phyloP scores from a whole-genome alignment of 2,797 vertebrate genomes.

The Notoglanidium macrostoma region DNA sequence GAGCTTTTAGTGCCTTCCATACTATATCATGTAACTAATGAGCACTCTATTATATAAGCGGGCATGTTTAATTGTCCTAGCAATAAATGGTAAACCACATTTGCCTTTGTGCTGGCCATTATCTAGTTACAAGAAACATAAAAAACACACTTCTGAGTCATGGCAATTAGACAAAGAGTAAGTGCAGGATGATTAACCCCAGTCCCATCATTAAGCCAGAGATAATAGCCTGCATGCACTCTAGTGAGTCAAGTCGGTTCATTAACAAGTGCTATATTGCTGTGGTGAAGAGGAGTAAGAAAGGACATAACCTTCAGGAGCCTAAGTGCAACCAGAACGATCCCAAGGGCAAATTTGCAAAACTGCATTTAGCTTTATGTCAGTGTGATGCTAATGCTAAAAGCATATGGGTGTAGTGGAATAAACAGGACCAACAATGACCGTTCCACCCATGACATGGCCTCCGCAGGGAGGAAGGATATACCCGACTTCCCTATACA shows the following conservation, averaged over 20 bases:
- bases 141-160: conserved; percentile 20
- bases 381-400: neutral
- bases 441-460: conserved; percentile 58
- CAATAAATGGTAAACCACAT: conserved; percentile 31
- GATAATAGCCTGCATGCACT: conserved; percentile 30
- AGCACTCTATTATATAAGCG: conserved; percentile 35
- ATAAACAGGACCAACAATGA: conserved; percentile 28
- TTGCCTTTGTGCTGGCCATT: conserved; percentile 31
- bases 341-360: neutral
- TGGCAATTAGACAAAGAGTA: conserved; percentile 24
- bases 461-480: conserved; percentile 73
- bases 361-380: neutral
- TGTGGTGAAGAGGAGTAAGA: conserved; percentile 17
- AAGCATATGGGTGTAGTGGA: conserved; percentile 3
- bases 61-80: conserved; percentile 26
- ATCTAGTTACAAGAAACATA: conserved; percentile 28
- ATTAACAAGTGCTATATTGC: conserved; percentile 40
- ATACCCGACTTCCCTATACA: conserved; percentile 70
- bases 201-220: conserved; percentile 38
- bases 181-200: conserved; percentile 46
- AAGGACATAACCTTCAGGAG: conserved; percentile 13
- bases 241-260: conserved; percentile 1
- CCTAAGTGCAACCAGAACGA: neutral
- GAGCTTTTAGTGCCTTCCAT: neutral
- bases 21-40: conserved; percentile 38